These are phyloP conservation scores for Dendroctonus ponderosae DNA, from an alignment of 1,140 invertebrate genomes.

Conservation along the genomic window DNA sequence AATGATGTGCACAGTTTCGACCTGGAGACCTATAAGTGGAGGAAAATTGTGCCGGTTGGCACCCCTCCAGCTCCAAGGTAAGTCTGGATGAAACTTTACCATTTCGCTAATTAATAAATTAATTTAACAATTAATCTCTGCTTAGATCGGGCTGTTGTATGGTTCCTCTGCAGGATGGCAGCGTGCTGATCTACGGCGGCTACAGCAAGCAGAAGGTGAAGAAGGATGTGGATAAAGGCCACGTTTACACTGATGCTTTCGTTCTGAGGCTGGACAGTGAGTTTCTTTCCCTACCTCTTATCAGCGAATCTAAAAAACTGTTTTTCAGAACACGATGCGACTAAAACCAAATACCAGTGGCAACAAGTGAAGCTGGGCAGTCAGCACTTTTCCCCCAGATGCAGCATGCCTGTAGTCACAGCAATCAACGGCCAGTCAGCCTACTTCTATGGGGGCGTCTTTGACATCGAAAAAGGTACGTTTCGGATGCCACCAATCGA, in stretches of 20 bases:
- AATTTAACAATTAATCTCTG: background rate
- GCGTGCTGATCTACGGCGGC: slow-evolving; percentile 81
- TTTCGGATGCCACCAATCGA: background rate
- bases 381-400: slow-evolving; percentile 63
- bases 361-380: slow-evolving; percentile 67
- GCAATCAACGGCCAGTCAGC: slow-evolving; percentile 58
- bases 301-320: background rate
- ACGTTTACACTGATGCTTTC: slow-evolving; percentile 81
- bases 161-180: slow-evolving; percentile 59
- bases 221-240: slow-evolving; percentile 78
- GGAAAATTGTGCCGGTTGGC: slow-evolving; percentile 68
- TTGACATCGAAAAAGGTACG: slow-evolving; percentile 69
- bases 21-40: slow-evolving; percentile 78
- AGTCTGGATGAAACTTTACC: too few relatives aligned
- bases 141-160: slow-evolving; percentile 72
- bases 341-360: slow-evolving; percentile 76
- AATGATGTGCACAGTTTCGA: slow-evolving; percentile 87
- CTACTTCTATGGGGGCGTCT: slow-evolving; percentile 73
- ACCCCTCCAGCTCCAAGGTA: slow-evolving; percentile 60
- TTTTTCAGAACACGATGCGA: slow-evolving; percentile 61
- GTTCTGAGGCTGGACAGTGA: slow-evolving; percentile 68
- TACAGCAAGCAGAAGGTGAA: slow-evolving; percentile 80
- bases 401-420: slow-evolving; percentile 58
- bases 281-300: slow-evolving; percentile 34
- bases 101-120: too few relatives aligned